Base-by-base conservation (phyloP, 2,888 invertebrate genomes). In the Baronia brevicornis region DNA sequence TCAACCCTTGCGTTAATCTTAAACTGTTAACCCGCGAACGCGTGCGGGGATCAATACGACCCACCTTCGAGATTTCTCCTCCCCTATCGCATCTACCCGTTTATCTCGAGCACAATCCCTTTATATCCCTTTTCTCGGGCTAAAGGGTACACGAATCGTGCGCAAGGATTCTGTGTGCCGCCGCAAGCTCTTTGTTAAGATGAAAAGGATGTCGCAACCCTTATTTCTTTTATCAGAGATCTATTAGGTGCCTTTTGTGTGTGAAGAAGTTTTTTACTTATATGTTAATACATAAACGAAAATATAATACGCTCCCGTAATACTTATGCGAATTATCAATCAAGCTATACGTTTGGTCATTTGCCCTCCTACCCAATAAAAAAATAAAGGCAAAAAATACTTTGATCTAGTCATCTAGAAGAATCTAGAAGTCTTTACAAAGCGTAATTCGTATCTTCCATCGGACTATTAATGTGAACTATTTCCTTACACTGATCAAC, bases 161-260 rank as follows among this genome's bases (percentile, higher is more conserved):
- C 72, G 72, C 74, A 73, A 56, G 67, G 79, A 80, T 74, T 79
- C 79, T 78, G 79, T 69, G 58, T 61, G 54, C 57, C 60, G 69
- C 67, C 79, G 66, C 78, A 77, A 70, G 79, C 64, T 60, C 49
- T 64, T 80, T 79, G 77, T 79, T 46, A 50, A 57, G 64, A 69
- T 63, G 59, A 57, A 51, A 64, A 61, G 59, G 51, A 61, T 60
- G 66, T 60, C 54, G 44, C 56, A 62, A 68, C 70, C 69, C 68
- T 68, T 59, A 57, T 43, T 55, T 57, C 56, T 51, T 54, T 46
- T 45, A 46, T 44, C 35, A 36, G 40, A 36, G 23, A 41, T 38
- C 44, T 49, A 66, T 64, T 60, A 55, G 55, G 43, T 18, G 5
- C 4, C n/a, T 11, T n/a, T n/a, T n/a, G n/a, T n/a, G n/a, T n/a